Percentiles rank a stretch among this genome's conserved stretches.
phyloP scores from a whole-genome alignment of 2,113 vertebrate genomes.

The Ranitomeya imitator region DNA sequence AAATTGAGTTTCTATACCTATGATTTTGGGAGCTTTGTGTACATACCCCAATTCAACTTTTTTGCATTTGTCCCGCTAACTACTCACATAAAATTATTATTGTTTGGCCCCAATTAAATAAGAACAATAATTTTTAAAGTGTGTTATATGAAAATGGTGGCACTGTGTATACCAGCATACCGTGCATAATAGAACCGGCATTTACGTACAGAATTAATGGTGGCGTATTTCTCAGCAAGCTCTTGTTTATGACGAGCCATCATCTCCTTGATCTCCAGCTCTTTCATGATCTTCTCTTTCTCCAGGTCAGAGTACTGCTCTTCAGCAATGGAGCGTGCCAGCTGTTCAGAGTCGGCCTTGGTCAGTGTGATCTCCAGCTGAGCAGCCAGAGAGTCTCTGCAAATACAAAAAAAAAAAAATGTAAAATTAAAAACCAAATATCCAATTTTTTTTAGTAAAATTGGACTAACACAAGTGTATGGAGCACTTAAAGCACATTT shows the following conservation, averaged over 20 bases:
- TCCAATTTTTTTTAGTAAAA: not conserved
- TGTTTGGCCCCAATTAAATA: too few species aligned
- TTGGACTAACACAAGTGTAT: not conserved
- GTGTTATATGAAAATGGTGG: too few species aligned
- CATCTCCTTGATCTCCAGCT: conserved; percentile 98
- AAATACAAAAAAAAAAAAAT: not conserved
- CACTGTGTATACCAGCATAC: too few species aligned
- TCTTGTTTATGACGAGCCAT: conserved; percentile 97
- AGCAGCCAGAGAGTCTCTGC: conserved; percentile 93
- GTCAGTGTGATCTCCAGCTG: conserved; percentile 97
- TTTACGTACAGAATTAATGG: conserved; percentile 86
- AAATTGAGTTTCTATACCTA: too few species aligned
- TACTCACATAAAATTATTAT: too few species aligned
- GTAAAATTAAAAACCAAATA: not conserved
- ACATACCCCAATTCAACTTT: too few species aligned
- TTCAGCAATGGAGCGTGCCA: conserved; percentile 96
- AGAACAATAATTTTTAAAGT: too few species aligned
- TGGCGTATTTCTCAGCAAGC: conserved; percentile 91
- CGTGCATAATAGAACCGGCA: not conserved
- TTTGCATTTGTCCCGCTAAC: too few species aligned
- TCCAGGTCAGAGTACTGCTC: conserved; percentile 98
- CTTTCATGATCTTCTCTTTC: conserved; percentile 99
- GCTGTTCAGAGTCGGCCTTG: conserved; percentile 95
- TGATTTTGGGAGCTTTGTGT: too few species aligned
- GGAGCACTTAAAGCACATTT: too few species aligned